Conservation (phyloP, 1,140 invertebrate genomes). For the Venturia canescens region DNA sequence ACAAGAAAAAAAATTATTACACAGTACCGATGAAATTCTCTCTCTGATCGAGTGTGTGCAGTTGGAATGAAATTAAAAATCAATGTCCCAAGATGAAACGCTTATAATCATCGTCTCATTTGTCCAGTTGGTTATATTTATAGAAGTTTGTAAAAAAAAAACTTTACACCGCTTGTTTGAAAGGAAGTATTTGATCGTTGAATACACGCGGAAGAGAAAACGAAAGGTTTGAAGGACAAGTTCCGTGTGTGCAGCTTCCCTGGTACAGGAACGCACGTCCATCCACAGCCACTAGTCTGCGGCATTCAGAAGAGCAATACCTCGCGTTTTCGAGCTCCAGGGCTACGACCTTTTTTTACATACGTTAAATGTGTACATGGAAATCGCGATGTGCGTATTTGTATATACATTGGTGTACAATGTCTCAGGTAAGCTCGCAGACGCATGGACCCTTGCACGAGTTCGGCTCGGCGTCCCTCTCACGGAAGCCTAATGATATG, state of each 20-base stretch:
- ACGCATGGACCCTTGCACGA: conserved; percentile 4
- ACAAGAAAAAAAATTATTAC: too few relatives aligned
- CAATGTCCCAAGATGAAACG: too few relatives aligned
- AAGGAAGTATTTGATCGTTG: conserved; percentile 3
- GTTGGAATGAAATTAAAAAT: too few relatives aligned
- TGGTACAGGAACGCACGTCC: neutral
- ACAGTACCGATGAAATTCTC: too few relatives aligned
- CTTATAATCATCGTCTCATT: too few relatives aligned
- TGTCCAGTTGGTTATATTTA: too few relatives aligned
- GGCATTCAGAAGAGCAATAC: neutral
- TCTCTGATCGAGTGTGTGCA: too few relatives aligned
- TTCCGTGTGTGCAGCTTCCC: neutral
- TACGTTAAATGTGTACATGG: neutral
- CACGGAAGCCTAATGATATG: conserved; percentile 56
- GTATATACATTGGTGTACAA: neutral
- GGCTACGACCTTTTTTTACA: neutral
- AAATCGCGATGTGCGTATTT: neutral
- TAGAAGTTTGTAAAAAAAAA: neutral
- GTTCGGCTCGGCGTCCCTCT: conserved; percentile 40
- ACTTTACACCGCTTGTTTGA: neutral
- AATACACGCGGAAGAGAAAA: neutral
- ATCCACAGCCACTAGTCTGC: neutral
- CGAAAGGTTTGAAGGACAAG: conserved; percentile 8
- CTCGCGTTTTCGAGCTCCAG: neutral
- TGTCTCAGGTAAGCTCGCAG: conserved; percentile 43